Percentiles rank a stretch among this genome's conserved stretches.
Evolutionary conservation across 2,797 vertebrate species (phyloP).

Genomic region (Gymnoscopelus braueri): DNA sequence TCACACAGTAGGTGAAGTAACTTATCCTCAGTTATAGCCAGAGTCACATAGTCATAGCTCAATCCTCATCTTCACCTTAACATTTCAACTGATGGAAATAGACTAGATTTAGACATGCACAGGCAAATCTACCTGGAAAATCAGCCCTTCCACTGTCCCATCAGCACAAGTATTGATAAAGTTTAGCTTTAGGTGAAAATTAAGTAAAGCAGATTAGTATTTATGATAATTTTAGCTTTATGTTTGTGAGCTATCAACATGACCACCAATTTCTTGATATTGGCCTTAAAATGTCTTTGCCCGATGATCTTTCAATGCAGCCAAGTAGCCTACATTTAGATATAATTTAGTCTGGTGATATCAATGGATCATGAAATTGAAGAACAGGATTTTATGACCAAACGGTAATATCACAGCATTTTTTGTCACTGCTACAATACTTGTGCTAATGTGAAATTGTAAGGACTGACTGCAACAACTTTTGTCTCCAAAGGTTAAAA

Average conservation of each 20-base stretch:
- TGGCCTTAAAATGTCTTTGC: background rate
- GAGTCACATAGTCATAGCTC: no score
- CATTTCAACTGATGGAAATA: slow-evolving; percentile 24
- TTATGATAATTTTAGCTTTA: background rate
- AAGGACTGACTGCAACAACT: slow-evolving; percentile 2
- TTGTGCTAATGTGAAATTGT: slow-evolving; percentile 47
- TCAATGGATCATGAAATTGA: background rate
- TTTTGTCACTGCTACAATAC: slow-evolving; percentile 36
- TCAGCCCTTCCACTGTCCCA: background rate
- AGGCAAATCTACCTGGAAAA: slow-evolving; percentile 8
- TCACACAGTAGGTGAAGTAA: slow-evolving; percentile 40
- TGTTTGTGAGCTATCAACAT: background rate
- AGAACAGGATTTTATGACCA: slow-evolving; percentile 1
- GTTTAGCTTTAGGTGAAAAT: background rate
- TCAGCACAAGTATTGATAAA: background rate
- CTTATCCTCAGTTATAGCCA: slow-evolving; percentile 56
- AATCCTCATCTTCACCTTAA: slow-evolving; percentile 34
- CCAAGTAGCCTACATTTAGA: background rate
- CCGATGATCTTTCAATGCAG: background rate
- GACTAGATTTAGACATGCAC: slow-evolving; percentile 21
- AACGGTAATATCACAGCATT: slow-evolving; percentile 27
- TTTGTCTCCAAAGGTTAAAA: no score
- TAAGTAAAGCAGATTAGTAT: background rate
- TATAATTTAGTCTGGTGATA: background rate
- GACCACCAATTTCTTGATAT: background rate